These are phyloP conservation scores for Drosophila nr. fundita DNA, from an alignment of 2,888 invertebrate species.

Conservation along the genomic window DNA sequence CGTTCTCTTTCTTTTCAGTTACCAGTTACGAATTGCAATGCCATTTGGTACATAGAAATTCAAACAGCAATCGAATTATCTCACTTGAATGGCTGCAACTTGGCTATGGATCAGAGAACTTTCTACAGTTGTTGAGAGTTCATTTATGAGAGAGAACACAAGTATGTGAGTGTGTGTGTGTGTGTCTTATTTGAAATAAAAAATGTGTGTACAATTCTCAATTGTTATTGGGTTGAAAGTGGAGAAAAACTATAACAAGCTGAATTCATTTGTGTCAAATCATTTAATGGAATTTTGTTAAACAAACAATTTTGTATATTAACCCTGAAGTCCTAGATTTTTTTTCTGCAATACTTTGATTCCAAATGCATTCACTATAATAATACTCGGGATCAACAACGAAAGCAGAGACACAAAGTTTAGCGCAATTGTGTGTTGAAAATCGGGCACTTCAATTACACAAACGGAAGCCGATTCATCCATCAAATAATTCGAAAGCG, in stretches of 20 bases:
- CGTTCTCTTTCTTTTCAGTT: constrained; percentile 41
- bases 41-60: constrained; percentile 56
- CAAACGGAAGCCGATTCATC: constrained; percentile 34
- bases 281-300: neutral
- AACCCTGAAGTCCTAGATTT: neutral
- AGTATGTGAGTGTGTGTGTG: neutral
- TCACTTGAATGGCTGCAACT: constrained; percentile 51
- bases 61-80: constrained; percentile 45
- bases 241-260: neutral
- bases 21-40: constrained; percentile 51
- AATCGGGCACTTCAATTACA: constrained; percentile 26
- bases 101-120: constrained; percentile 45
- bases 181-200: neutral
- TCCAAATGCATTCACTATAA: neutral
- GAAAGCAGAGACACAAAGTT: neutral
- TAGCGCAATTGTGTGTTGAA: neutral
- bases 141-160: neutral
- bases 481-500: constrained; percentile 40
- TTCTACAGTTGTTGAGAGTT: constrained; percentile 12
- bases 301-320: neutral
- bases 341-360: neutral
- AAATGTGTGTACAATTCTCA: neutral
- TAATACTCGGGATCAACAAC: neutral
- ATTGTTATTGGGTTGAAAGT: neutral
- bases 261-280: neutral